A percentile compares a stretch with the other conserved stretches of the same genome.
Conservation (phyloP, 2,797 vertebrate genomes). For the Acrossocheilus wenchowensis region DNA sequence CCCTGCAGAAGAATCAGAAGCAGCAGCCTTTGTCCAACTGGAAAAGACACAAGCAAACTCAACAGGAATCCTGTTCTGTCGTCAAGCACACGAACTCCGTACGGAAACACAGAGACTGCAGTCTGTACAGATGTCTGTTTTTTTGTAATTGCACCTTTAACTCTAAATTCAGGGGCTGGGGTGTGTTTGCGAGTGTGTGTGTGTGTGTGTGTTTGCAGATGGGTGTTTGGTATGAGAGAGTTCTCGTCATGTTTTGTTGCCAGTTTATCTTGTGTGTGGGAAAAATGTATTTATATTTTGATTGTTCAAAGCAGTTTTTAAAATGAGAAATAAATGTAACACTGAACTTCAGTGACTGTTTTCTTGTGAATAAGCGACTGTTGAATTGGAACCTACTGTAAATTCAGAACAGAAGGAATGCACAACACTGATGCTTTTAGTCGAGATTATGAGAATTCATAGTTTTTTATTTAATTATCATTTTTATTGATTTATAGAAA, state of each 20-base stretch:
- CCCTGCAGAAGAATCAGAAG: not conserved
- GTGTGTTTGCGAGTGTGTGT: conserved; percentile 25
- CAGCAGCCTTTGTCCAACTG: conserved; percentile 1
- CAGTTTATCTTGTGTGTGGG: conserved; percentile 53
- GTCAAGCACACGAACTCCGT: conserved; percentile 6
- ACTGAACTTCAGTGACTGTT: conserved; percentile 1
- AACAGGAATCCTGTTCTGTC: conserved; percentile 7
- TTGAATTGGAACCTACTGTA: not conserved
- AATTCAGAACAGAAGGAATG: not conserved
- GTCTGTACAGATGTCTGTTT: conserved; percentile 39
- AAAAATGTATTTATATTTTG: conserved; percentile 81
- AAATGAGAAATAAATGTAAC: conserved; percentile 73
- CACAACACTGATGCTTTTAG: not conserved
- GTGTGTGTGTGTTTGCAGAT: conserved; percentile 25
- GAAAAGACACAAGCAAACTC: not conserved
- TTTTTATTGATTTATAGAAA: not conserved
- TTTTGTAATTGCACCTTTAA: conserved; percentile 67
- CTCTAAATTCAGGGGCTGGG: conserved; percentile 68
- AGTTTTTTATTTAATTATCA: not conserved
- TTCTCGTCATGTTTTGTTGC: conserved; percentile 38
- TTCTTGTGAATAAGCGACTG: not conserved
- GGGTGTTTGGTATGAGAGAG: conserved; percentile 33
- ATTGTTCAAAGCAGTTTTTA: conserved; percentile 77
- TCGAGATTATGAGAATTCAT: not conserved
- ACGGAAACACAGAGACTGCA: conserved; percentile 16